Evolutionary conservation across 2,888 invertebrate genomes (phyloP), one percentile per base, ranked within the genome.

Genomic region (Pyralis farinalis): DNA sequence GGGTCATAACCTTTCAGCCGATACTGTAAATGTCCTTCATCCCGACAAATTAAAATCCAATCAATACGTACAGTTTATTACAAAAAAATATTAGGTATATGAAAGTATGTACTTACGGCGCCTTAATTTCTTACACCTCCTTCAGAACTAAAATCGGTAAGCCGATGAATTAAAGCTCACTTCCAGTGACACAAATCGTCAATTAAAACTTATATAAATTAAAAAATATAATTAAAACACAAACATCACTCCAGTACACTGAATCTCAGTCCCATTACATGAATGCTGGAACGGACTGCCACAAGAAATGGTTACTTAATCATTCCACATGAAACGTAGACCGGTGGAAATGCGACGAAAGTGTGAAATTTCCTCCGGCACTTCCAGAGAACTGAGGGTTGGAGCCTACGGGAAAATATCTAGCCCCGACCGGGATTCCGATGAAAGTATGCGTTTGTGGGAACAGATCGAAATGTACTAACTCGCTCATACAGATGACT

Each of bases 351-450:
- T 35, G 43, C 44, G 37, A 44, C 41, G 46, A 42, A 53, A 51
- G 47, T 58, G 66, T 63, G 48, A 50, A 44, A 47, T 53, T 60
- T 63, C 53, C 67, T 44, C 60, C 53, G 54, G 62, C 62, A 49
- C 58, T 66, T 76, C 71, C 71, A 76, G 76, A 58, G 65, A 63
- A 87, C 84, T 85, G 78, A 78, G 66, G 67, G 66, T 67, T 71
- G 70, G 75, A 81, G 75, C 77, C 81, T 84, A 81, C 82, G 72
- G 82, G 83, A 86, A 83, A 85, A 82, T 74, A 70, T 75, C 69
- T 76, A 81, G 78, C 82, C 78, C 75, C 76, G 71, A 68, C 79
- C 80, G 80, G 84, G 86, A 80, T 71, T 69, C 66, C 51, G 70
- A 65, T 72, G 69, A 71, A 75, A 79, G 71, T 69, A 69, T 61